Evolutionary conservation across 2,797 vertebrate genomes (phyloP), one percentile per base, ranked within the genome.

Genomic region (Platalea minor): DNA sequence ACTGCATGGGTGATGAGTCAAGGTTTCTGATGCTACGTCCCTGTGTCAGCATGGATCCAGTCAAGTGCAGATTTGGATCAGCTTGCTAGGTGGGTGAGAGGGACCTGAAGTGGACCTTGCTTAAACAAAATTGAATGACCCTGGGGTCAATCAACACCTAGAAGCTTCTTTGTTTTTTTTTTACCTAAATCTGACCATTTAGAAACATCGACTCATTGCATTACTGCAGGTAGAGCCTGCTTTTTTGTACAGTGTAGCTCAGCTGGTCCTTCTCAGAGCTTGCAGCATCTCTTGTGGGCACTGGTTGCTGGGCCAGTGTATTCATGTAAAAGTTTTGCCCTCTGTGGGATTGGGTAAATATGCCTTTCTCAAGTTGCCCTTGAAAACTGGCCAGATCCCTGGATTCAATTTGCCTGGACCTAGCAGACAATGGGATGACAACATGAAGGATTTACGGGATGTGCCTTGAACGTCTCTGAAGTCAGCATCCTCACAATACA

Each of bases 371-470:
- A 83, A 91, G 29, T 51, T 75, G 14, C 17, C 29, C 63, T 45
- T 39, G 39, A 87, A 94, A 85, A 85, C 0, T 67, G 85, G 24
- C 50, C 82, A 91, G 16, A 88, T 61, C 57, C 39, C 81, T 93
- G 85, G 20, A 76, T 86, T 67, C 54, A 84, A 69, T 93, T 96
- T 94, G 73, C 91, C 46, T 7, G 31, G 60, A 73, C 39, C 35
- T 48, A 69, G 54, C 41, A 96, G 69, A 94, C 92, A 95, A 86
- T 95, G 76, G 84, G 70, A 94, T 88, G 82, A 84, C 68, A 94
- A 65, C 35, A 63, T 17, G 65, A 83, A 89, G 79, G 78, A 48
- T 91, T 72, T 91, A 39, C 67, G 74, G 72, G 87, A 33, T 82
- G 45, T 39, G 68, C 39, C 26, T 43, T 70, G 12, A 23, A 5